A percentile compares a stretch with the other conserved stretches of the same genome.
Conservation (phyloP, 1,140 invertebrate genomes). For the Panagrolaimus sp. region DNA sequence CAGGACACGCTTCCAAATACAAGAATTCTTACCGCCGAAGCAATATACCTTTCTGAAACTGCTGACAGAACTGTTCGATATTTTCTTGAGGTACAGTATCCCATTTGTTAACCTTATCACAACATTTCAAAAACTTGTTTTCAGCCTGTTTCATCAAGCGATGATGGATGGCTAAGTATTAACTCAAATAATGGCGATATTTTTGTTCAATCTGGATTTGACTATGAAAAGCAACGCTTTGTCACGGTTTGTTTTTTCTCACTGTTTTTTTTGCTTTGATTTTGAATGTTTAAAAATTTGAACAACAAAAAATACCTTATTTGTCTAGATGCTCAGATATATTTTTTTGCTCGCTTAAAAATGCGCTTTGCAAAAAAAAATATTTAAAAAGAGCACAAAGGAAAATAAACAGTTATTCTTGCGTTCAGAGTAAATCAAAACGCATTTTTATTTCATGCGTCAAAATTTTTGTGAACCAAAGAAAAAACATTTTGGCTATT, state of each 20-base stretch:
- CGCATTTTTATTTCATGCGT: too few species aligned
- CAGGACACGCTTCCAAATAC: background rate
- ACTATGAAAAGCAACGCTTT: constrained; percentile 32
- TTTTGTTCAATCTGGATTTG: constrained; percentile 23
- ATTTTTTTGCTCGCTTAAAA: too few species aligned
- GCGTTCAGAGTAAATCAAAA: too few species aligned
- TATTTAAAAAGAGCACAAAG: too few species aligned
- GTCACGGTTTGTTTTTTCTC: constrained; percentile 28
- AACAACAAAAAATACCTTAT: constrained; percentile 12
- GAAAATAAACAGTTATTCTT: too few species aligned
- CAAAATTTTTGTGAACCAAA: too few species aligned
- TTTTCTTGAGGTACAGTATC: constrained; percentile 5
- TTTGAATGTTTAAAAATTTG: too few species aligned
- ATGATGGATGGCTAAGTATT: constrained; percentile 28
- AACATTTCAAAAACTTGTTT: constrained; percentile 5
- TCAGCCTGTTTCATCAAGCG: background rate
- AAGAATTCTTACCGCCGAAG: constrained; percentile 11
- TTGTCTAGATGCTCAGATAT: constrained; percentile 1
- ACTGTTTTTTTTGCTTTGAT: constrained; percentile 8
- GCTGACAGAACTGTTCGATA: constrained; percentile 12
- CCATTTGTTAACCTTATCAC: background rate
- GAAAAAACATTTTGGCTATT: too few species aligned
- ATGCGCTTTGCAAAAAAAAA: too few species aligned
- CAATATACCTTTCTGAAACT: background rate
- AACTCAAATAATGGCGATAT: constrained; percentile 33